These are phyloP conservation scores for Aproaerema taeniolella DNA, from an alignment of 2,888 invertebrate species.

Conservation along the genomic window DNA sequence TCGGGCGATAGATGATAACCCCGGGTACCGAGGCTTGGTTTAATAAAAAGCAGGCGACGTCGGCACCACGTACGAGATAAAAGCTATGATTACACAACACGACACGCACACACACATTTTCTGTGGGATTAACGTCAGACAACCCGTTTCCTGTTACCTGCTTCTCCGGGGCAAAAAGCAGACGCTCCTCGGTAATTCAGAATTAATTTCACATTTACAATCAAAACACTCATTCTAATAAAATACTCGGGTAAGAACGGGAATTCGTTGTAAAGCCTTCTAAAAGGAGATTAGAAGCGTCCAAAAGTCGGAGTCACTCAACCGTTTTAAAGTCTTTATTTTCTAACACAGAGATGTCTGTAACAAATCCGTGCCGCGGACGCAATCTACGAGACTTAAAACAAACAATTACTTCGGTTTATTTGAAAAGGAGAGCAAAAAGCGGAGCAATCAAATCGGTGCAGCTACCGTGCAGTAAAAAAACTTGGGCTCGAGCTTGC, in stretches of 20 bases:
- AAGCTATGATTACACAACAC: conserved; percentile 51
- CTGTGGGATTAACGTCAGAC: conserved; percentile 64
- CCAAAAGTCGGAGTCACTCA: conserved; percentile 37
- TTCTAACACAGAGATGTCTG: conserved; percentile 59
- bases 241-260: conserved; percentile 20
- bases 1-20: conserved; percentile 48
- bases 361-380: conserved; percentile 66
- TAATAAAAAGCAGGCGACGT: conserved; percentile 59
- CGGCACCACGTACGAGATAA: conserved; percentile 45
- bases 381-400: conserved; percentile 69
- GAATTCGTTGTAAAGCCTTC: conserved; percentile 21
- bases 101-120: conserved; percentile 41
- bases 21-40: conserved; percentile 40
- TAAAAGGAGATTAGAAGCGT: conserved; percentile 20
- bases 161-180: conserved; percentile 61
- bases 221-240: conserved; percentile 28
- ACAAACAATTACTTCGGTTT: conserved; percentile 76
- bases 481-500: conserved; percentile 52
- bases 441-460: conserved; percentile 69
- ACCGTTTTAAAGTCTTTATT: conserved; percentile 67
- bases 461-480: conserved; percentile 68
- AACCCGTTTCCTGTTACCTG: conserved; percentile 76
- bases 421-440: conserved; percentile 72
- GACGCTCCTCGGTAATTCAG: conserved; percentile 56
- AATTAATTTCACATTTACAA: conserved; percentile 67